Evolutionary conservation across 2,113 vertebrate genomes (phyloP), one percentile per base, ranked within the genome.

Genomic region (Micronisus gabar): DNA sequence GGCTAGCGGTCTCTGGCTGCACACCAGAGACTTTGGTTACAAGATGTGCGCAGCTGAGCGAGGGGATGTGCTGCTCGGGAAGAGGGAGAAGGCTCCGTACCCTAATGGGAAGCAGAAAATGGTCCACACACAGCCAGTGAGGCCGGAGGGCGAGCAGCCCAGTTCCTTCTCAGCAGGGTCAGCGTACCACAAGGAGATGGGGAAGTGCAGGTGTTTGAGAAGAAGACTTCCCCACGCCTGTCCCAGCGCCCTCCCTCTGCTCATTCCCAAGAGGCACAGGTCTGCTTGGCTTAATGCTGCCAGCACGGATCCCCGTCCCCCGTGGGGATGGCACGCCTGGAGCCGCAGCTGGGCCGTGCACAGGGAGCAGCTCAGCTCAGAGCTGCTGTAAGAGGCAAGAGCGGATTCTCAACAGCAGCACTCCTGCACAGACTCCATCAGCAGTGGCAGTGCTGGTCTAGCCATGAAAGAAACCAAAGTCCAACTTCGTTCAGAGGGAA

Each of bases 51-150:
- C 41, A 30, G 91, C 75, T 26, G 47, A 38, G 27, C 0, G 11
- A 30, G 52, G 50, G 59, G 34, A 36, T 4, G 11, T 6, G 53
- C 32, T 27, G 75, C 80, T 86, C 3, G 6, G 81, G 67, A 41
- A 34, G 83, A 53, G 70, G 86, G 43, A 61, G 58, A 36, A 45
- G 78, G 79, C 67, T 95, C 80, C 0, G 2, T 38, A 81, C 73
- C 86, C 91, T 63, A 4, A 4, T 0, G 4, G 52, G 90, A 79
- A 56, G 70, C 12, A 34, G 66, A 73, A 34, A 43, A 58, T 5
- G 59, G n/a, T 71, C 55, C 81, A 6, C 4, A 1, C 1, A 0
- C 9, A 20, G 50, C 10, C 70, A 10, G 81, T 0, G 7, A 74
- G 67, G 83, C 40, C 0, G 6, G 43, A 41, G 76, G 72, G 32